Percentiles rank a stretch among this genome's conserved stretches.
These are phyloP conservation scores for Beris chalybata DNA, from an alignment of 2,888 invertebrate genomes.

Conservation along the genomic window DNA sequence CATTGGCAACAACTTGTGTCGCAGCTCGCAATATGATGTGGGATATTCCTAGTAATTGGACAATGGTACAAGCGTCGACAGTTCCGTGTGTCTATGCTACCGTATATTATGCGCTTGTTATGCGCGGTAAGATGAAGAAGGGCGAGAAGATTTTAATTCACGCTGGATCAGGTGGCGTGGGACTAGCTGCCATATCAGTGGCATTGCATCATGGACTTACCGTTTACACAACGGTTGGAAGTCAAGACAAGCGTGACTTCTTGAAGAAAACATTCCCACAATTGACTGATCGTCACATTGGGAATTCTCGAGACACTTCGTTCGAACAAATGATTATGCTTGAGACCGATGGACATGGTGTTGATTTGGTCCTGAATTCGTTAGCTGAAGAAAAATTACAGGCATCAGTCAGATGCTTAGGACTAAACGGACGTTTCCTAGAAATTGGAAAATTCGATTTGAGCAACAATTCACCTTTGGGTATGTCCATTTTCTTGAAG, in stretches of 20 bases:
- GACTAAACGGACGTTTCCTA: constrained; percentile 90
- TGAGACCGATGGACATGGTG: constrained; percentile 86
- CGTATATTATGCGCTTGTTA: constrained; percentile 84
- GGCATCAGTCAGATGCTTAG: constrained; percentile 90
- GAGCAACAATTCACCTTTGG: constrained; percentile 75
- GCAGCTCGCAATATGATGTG: constrained; percentile 85
- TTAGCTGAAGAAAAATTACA: constrained; percentile 93
- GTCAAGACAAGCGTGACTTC: constrained; percentile 83
- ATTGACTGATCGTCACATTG: constrained; percentile 78
- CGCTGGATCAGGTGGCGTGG: constrained; percentile 95
- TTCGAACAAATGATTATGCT: constrained; percentile 89
- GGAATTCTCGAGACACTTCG: constrained; percentile 86
- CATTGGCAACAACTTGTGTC: constrained; percentile 85
- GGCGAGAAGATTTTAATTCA: constrained; percentile 91
- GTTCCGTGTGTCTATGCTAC: constrained; percentile 94
- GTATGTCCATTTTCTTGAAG: constrained; percentile 94
- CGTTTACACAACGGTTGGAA: constrained; percentile 91
- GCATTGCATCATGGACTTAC: constrained; percentile 86
- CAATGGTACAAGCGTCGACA: constrained; percentile 89
- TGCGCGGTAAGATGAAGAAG: constrained; percentile 81
- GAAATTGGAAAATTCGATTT: constrained; percentile 99
- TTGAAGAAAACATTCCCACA: constrained; percentile 84
- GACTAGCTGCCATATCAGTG: constrained; percentile 94
- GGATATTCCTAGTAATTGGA: constrained; percentile 86
- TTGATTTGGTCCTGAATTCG: constrained; percentile 94